Evolutionary conservation across 2,113 vertebrate genomes (phyloP).

Genomic region (Anhinga rufa): DNA sequence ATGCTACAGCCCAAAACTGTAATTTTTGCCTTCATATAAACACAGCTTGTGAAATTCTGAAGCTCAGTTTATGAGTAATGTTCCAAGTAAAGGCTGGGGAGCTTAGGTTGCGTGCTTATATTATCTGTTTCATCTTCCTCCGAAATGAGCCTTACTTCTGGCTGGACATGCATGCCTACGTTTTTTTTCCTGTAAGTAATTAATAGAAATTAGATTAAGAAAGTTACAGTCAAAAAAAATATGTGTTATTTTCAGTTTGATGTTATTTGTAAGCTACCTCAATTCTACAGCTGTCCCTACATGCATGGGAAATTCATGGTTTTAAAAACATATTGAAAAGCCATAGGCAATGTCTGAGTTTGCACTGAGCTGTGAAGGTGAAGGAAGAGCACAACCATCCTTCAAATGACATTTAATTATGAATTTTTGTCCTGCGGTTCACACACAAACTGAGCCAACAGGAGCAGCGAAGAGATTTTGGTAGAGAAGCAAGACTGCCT

Average conservation of each 20-base stretch:
- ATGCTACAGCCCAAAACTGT: not conserved
- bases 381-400: not conserved
- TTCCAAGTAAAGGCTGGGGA: not conserved
- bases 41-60: not conserved
- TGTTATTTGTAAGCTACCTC: not conserved
- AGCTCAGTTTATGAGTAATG: not conserved
- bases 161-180: not conserved
- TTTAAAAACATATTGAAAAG: not conserved
- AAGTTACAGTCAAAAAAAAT: not conserved
- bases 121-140: not conserved
- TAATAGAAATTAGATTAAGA: not conserved
- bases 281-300: not conserved
- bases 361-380: not conserved
- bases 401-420: not conserved
- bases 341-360: not conserved
- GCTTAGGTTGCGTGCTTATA: not conserved
- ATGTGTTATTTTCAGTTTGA: not conserved
- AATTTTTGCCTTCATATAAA: not conserved
- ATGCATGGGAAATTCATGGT: not conserved
- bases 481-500: not conserved
- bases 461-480: not conserved
- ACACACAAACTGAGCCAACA: not conserved
- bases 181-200: not conserved
- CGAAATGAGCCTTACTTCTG: not conserved
- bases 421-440: not conserved